Evolutionary conservation across 2,888 invertebrate species (phyloP), one percentile per base, ranked within the genome.

Genomic region (Mechanitis messenoides): DNA sequence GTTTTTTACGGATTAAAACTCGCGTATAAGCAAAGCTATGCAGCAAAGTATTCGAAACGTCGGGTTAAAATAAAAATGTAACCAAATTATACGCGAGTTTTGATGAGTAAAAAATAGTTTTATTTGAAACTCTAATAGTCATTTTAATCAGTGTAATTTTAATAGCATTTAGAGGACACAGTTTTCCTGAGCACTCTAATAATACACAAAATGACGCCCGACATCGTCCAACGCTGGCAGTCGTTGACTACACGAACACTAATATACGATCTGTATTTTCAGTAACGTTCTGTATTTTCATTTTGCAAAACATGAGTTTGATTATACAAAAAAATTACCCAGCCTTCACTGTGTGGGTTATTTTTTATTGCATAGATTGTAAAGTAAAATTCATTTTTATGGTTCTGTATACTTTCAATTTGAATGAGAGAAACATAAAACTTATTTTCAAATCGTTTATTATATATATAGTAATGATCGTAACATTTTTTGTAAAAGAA

Each of bases 161-260:
- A 59, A 66, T 59, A 63, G 56, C 60, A 50, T 47, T 59, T 47
- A 60, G 67, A 60, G 62, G 67, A 68, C 65, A 69, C 66, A 67
- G 64, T 65, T 67, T 66, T 68, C 68, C 63, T 68, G 66, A 66
- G 68, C 66, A 60, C 70, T 70, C 69, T 74, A 73, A 72, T 78
- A 78, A 77, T 75, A 66, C 59, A 65, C 66, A 67, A 68, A 64
- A 62, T 69, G 68, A 71, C 69, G 67, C 59, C 67, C 62, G 66
- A 60, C 63, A 70, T 65, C 67, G 68, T 72, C 69, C 66, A 69
- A 64, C 59, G 66, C 68, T 68, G 71, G 71, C 71, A 72, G 71
- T 74, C 78, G 80, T 83, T 80, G 81, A 79, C 80, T 84, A 80
- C 80, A 79, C 71, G 75, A 73, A 77, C 73, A 76, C 78, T 72